Percentiles rank a stretch among this genome's conserved stretches.
Evolutionary conservation across 64 coral and sea anemone genomes (phyloP).

Genomic region (Hydrozoanthus tunicans): DNA sequence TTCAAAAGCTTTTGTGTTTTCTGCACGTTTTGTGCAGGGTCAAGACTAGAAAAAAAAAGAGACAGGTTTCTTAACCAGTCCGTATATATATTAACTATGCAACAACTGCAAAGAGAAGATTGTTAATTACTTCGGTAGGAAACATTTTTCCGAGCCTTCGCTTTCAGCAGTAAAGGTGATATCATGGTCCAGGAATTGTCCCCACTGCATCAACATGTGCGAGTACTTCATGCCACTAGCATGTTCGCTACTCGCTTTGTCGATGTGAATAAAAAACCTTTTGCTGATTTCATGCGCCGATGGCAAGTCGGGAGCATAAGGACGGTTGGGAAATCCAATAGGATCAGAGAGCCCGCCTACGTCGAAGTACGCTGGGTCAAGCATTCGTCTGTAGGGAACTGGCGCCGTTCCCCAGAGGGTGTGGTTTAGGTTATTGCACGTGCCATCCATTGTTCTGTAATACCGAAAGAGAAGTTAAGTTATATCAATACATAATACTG

Average conservation of each 20-base stretch:
- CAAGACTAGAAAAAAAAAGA: too few species aligned
- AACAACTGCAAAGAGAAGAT: neutral
- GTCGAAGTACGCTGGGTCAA: slow-evolving; percentile 84
- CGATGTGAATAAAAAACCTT: slow-evolving; percentile 77
- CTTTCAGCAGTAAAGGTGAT: slow-evolving; percentile 99
- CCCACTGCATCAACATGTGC: slow-evolving; percentile 99
- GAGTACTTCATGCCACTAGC: slow-evolving; percentile 55
- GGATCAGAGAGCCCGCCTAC: slow-evolving; percentile 78
- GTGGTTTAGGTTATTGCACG: slow-evolving; percentile 85
- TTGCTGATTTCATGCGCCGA: slow-evolving; percentile 83
- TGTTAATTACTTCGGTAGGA: slow-evolving; percentile 83
- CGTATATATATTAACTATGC: neutral
- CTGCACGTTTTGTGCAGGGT: too few species aligned
- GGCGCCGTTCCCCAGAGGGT: slow-evolving; percentile 87
- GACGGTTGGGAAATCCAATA: slow-evolving; percentile 87
- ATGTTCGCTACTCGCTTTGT: slow-evolving; percentile 19
- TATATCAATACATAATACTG: neutral
- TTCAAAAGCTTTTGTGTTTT: too few species aligned
- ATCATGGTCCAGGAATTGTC: slow-evolving; percentile 98
- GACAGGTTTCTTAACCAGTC: too few species aligned
- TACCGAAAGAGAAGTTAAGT: neutral
- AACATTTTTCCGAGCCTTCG: slow-evolving; percentile 86
- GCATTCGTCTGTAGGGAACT: slow-evolving; percentile 72
- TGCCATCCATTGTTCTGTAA: slow-evolving; percentile 91
- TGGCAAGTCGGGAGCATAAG: slow-evolving; percentile 65